Base-by-base conservation (phyloP, 2,888 invertebrate species). In the Halocaridina rubra region DNA sequence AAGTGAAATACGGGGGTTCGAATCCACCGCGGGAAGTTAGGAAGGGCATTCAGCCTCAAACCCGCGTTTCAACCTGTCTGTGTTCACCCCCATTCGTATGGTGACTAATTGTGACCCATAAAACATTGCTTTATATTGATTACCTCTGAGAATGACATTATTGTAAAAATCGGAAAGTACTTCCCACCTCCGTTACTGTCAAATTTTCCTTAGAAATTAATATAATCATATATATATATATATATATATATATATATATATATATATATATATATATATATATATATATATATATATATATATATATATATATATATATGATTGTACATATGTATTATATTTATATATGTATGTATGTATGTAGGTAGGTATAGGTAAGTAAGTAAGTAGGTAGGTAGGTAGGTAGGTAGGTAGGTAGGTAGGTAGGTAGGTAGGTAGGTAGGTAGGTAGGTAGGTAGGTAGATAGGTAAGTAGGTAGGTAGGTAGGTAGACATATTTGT, bases 261-360 rank as follows among this genome's bases (percentile, higher is more conserved):
- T 67, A 27, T 19, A 72, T 33, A 72, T 30, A 22, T 74, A 74
- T 39, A 39, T 39, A 39, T 33, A 46, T 39, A 74, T 39, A 74
- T 39, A 22, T 72, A 33, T 72, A 30, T 72, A 72, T 72, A 72
- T 30, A 72, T 72, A 72, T 39, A n/a, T 72, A 30, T 72, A 72
- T 72, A 33, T 72, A 30, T 72, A 16, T 30, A 33, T 30, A 72
- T 72, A 72, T 30, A 72, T 72, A 30, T 72, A 72, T 72, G 19
- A 16, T 16, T 64, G 19, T 64, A 19, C 19, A 64, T 64, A 64
- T 30, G 33, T 72, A 30, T 72, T 13, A 32, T 32, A 72, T 39
- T 32, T 72, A 16, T 72, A 33, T 72, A 72, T 30, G 33, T 72
- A 72, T 30, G 33, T 30, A 72, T 69, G 10, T 69, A 69, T 16